Conservation (phyloP, 2,888 invertebrate species). For the Agrochola circellaris region DNA sequence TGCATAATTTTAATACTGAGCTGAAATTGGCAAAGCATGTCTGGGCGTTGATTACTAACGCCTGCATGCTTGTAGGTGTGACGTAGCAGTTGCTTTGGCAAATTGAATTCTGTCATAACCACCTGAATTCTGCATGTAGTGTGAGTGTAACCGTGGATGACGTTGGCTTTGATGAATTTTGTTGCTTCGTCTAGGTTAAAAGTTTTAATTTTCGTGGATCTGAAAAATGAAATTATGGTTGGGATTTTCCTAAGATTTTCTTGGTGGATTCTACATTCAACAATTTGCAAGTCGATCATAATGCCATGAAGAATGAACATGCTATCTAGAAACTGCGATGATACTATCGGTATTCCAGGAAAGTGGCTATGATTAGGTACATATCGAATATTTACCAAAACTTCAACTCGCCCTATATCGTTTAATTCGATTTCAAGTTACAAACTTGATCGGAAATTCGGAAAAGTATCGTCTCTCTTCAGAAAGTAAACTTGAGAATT, state of each 20-base stretch:
- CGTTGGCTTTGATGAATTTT: conserved; percentile 34
- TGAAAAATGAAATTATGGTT: neutral
- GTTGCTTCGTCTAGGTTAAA: neutral
- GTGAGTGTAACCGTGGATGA: conserved; percentile 14
- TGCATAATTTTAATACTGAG: conserved; percentile 49
- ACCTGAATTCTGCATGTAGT: conserved; percentile 43
- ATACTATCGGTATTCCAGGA: neutral
- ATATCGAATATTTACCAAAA: conserved; percentile 19
- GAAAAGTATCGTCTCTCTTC: conserved; percentile 29
- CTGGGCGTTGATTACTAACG: conserved; percentile 53
- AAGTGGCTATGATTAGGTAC: neutral
- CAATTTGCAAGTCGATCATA: neutral
- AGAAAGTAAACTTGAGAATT: conserved; percentile 47
- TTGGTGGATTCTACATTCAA: neutral
- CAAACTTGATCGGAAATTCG: conserved; percentile 33
- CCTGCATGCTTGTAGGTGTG: conserved; percentile 47
- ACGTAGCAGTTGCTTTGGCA: conserved; percentile 48
- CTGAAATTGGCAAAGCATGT: conserved; percentile 47
- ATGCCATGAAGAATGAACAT: neutral
- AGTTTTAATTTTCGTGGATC: neutral
- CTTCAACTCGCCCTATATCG: conserved; percentile 9
- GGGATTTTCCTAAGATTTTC: neutral
- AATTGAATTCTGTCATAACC: conserved; percentile 63
- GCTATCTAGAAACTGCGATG: too few relatives aligned
- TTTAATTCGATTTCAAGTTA: conserved; percentile 34